Evolutionary conservation across 2,888 invertebrate genomes (phyloP).

Genomic region (Xanthorhoe spadicearia): DNA sequence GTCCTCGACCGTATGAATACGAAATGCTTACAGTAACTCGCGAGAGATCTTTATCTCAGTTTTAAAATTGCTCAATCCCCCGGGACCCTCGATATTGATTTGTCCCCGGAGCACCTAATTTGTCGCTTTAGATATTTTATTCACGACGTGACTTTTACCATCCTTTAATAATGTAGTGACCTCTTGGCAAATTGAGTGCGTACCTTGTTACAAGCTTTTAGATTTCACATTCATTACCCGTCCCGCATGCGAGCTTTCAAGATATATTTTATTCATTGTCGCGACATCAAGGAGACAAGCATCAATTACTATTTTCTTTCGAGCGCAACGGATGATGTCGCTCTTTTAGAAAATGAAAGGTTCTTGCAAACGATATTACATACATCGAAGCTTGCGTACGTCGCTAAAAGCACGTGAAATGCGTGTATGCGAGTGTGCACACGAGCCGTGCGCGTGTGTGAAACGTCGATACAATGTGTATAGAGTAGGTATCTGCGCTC

Average conservation of each 20-base stretch:
- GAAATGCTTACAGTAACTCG: conserved; percentile 78
- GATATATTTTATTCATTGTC: conserved; percentile 66
- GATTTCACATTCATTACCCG: conserved; percentile 40
- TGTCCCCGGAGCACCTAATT: conserved; percentile 77
- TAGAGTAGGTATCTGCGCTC: conserved; percentile 58
- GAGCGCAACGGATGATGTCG: conserved; percentile 62
- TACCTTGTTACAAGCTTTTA: conserved; percentile 39
- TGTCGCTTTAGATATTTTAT: conserved; percentile 75
- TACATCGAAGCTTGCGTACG: conserved; percentile 67
- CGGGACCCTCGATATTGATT: conserved; percentile 76
- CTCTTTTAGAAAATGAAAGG: conserved; percentile 74
- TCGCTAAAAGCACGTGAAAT: conserved; percentile 77
- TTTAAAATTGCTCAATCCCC: conserved; percentile 83
- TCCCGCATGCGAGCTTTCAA: conserved; percentile 48
- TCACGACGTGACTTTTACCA: conserved; percentile 66
- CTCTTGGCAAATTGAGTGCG: conserved; percentile 42
- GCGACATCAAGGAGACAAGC: conserved; percentile 50
- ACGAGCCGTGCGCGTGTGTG: conserved; percentile 33
- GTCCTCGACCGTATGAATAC: conserved; percentile 81
- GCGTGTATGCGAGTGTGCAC: conserved; percentile 56
- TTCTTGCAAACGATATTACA: conserved; percentile 71
- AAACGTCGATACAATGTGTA: conserved; percentile 42
- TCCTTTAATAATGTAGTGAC: conserved; percentile 52
- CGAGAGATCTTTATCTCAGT: conserved; percentile 82
- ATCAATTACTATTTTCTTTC: conserved; percentile 66